These are phyloP conservation scores for Phrynosoma blainvillii DNA, from an alignment of 2,113 vertebrate species.

Conservation along the genomic window DNA sequence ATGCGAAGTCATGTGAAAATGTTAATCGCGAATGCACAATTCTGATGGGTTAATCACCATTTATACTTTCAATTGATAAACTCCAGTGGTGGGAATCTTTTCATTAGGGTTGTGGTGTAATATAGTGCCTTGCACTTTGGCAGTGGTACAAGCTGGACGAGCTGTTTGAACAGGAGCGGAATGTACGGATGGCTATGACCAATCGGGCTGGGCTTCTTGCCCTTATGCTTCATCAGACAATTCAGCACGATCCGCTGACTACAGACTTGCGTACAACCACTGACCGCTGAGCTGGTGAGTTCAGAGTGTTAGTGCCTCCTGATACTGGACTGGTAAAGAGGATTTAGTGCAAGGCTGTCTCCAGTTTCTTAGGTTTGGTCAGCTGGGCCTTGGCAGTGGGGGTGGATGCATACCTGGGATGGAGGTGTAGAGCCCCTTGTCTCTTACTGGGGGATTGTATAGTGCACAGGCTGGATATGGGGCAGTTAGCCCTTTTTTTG, in stretches of 20 bases:
- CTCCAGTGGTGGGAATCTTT: background rate
- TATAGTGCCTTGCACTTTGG: background rate
- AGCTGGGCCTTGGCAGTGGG: background rate
- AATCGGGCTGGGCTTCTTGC: slow-evolving; percentile 91
- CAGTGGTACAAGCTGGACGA: slow-evolving; percentile 96
- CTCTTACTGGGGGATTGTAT: too few relatives aligned
- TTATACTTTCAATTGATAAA: too few relatives aligned
- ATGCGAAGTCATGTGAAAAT: too few relatives aligned
- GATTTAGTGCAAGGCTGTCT: too few relatives aligned
- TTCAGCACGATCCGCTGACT: slow-evolving; percentile 91
- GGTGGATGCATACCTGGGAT: background rate
- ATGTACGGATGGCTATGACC: slow-evolving; percentile 92
- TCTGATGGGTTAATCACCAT: too few relatives aligned
- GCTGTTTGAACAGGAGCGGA: slow-evolving; percentile 93
- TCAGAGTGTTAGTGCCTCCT: too few relatives aligned
- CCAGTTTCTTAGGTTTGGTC: background rate
- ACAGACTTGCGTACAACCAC: slow-evolving; percentile 88
- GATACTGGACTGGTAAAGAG: background rate
- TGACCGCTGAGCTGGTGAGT: slow-evolving; percentile 78
- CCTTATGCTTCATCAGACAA: slow-evolving; percentile 93
- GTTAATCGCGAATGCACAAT: too few relatives aligned
- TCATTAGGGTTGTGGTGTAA: background rate
- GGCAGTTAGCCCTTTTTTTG: too few relatives aligned
- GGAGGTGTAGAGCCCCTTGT: background rate
- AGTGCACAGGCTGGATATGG: background rate